Evolutionary conservation across 2,113 vertebrate genomes (phyloP).

Genomic region (Sorex fumeus): DNA sequence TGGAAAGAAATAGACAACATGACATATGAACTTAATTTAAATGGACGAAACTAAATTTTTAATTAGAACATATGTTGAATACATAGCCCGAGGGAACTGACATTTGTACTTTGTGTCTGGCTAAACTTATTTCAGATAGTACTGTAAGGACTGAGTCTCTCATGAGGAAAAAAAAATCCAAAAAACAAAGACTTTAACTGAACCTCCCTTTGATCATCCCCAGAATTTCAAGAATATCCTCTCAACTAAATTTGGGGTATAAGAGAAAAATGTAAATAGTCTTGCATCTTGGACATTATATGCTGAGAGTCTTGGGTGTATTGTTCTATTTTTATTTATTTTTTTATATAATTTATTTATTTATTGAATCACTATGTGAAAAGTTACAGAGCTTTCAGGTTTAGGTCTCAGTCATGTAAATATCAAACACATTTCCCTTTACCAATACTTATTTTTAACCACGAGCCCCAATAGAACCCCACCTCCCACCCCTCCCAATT

Average conservation of each 20-base stretch:
- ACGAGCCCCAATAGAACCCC: too few relatives aligned
- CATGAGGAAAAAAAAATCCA: background rate
- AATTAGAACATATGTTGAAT: slow-evolving; percentile 77
- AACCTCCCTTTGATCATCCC: background rate
- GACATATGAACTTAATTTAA: slow-evolving; percentile 65
- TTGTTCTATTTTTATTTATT: background rate
- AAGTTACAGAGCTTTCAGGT: too few relatives aligned
- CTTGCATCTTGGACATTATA: background rate
- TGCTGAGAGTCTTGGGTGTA: background rate
- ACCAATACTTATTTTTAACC: too few relatives aligned
- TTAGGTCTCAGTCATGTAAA: too few relatives aligned
- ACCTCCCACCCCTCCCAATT: too few relatives aligned
- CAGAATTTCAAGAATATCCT: background rate
- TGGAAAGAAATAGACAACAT: slow-evolving; percentile 52
- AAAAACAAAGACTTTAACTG: background rate
- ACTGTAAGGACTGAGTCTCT: background rate
- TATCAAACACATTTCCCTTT: too few relatives aligned
- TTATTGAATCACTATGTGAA: too few relatives aligned
- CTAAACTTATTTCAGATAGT: slow-evolving; percentile 10
- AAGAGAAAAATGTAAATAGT: background rate
- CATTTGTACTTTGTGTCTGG: slow-evolving; percentile 13
- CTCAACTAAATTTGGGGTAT: background rate
- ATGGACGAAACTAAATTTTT: slow-evolving; percentile 76
- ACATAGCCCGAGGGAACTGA: slow-evolving; percentile 45
- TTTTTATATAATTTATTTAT: too few relatives aligned